Conservation (phyloP, 2,888 invertebrate genomes). For the Zygaena filipendulae region DNA sequence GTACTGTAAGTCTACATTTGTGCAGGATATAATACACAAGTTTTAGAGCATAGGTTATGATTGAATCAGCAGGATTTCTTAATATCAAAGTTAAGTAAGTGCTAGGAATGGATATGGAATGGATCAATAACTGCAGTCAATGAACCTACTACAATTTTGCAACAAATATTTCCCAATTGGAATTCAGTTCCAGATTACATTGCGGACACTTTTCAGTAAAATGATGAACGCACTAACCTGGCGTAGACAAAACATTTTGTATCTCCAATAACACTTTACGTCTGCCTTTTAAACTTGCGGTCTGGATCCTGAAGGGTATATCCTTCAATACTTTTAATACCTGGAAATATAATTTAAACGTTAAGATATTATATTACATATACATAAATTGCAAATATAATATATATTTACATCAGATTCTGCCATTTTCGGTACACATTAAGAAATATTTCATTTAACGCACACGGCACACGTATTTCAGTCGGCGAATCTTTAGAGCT, state of each 20-base stretch:
- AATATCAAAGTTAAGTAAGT: too few species aligned
- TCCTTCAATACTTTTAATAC: slow-evolving; percentile 77
- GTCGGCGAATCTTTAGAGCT: too few species aligned
- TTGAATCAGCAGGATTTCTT: too few species aligned
- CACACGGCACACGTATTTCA: slow-evolving; percentile 38
- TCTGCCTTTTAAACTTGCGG: slow-evolving; percentile 77
- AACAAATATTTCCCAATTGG: too few species aligned
- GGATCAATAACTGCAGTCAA: slow-evolving; percentile 11
- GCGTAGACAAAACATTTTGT: slow-evolving; percentile 75
- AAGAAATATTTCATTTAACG: slow-evolving; percentile 23
- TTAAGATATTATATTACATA: slow-evolving; percentile 7
- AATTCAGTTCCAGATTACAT: too few species aligned
- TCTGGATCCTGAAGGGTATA: slow-evolving; percentile 78
- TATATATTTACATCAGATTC: slow-evolving; percentile 70
- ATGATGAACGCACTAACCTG: too few species aligned
- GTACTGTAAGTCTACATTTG: too few species aligned
- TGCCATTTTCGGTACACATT: slow-evolving; percentile 70
- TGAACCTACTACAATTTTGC: slow-evolving; percentile 5
- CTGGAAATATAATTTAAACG: slow-evolving; percentile 39
- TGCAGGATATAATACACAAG: too few species aligned
- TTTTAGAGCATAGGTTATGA: too few species aligned
- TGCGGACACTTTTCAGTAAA: too few species aligned
- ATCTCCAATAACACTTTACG: slow-evolving; percentile 75
- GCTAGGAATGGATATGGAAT: too few species aligned
- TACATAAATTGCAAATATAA: background rate